Percentiles rank a stretch among this genome's conserved stretches.
Evolutionary conservation across 1,140 invertebrate genomes (phyloP).

Genomic region (Mycetomoellerius zeteki): DNA sequence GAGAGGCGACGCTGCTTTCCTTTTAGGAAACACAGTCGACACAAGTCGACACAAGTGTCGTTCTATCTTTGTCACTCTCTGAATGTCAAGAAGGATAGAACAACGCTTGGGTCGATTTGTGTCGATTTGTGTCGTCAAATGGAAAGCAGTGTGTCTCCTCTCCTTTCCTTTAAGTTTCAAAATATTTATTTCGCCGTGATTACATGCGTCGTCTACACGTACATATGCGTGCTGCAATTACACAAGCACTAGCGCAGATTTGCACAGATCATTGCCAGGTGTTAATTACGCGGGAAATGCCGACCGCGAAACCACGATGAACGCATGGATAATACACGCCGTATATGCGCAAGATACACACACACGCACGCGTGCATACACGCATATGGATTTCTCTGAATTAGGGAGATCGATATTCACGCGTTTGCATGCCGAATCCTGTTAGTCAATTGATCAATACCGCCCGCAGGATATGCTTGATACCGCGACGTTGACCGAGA

Average conservation of each 20-base stretch:
- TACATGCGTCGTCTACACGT: conserved; percentile 64
- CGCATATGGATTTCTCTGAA: neutral
- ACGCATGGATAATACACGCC: conserved; percentile 16
- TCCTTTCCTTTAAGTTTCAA: conserved; percentile 38
- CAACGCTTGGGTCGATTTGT: too few species aligned
- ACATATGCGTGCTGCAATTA: conserved; percentile 52
- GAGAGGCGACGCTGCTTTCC: neutral
- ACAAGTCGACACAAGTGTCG: too few species aligned
- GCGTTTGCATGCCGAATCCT: neutral
- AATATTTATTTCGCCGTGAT: conserved; percentile 74
- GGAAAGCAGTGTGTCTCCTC: too few species aligned
- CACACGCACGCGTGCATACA: neutral
- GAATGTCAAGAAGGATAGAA: too few species aligned
- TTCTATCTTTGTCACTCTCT: too few species aligned
- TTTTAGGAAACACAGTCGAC: too few species aligned
- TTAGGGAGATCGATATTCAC: conserved; percentile 24
- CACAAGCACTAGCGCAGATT: conserved; percentile 40
- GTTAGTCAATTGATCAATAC: conserved; percentile 28
- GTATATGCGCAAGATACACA: neutral
- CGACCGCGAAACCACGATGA: conserved; percentile 56
- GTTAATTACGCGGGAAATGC: conserved; percentile 70
- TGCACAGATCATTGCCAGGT: conserved; percentile 59
- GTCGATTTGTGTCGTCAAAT: too few species aligned
- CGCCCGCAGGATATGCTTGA: conserved; percentile 20
- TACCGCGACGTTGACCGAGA: conserved; percentile 43